phyloP scores from a whole-genome alignment of 2,888 invertebrate genomes.

The Atethmia centrago region DNA sequence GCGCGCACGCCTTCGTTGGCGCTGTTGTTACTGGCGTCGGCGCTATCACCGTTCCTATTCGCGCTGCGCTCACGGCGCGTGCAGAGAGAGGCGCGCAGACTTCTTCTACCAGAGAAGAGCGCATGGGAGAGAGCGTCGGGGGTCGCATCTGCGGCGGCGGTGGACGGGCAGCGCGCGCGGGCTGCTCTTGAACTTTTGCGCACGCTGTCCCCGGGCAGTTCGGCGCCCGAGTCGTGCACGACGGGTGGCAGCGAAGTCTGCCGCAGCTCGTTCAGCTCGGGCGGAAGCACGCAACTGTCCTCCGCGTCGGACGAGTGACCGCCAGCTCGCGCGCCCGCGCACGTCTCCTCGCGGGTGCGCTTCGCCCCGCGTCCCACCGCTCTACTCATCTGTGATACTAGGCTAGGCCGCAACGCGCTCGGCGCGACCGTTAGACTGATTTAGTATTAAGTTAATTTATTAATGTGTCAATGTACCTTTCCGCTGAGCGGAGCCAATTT shows the following conservation, averaged over 20 bases:
- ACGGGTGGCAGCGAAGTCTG: slow-evolving; percentile 88
- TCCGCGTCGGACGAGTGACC: slow-evolving; percentile 91
- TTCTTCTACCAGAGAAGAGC: slow-evolving; percentile 84
- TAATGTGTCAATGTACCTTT: slow-evolving; percentile 89
- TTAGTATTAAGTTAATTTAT: slow-evolving; percentile 89
- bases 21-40: slow-evolving; percentile 91
- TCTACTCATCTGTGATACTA: slow-evolving; percentile 90
- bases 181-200: slow-evolving; percentile 85
- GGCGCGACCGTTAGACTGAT: slow-evolving; percentile 90
- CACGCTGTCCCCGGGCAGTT: slow-evolving; percentile 85
- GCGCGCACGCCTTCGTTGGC: slow-evolving; percentile 88
- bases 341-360: slow-evolving; percentile 77
- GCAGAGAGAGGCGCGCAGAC: slow-evolving; percentile 84
- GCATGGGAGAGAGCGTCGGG: slow-evolving; percentile 90
- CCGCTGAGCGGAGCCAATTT: slow-evolving; percentile 88
- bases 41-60: slow-evolving; percentile 94
- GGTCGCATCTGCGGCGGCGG: slow-evolving; percentile 89
- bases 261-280: slow-evolving; percentile 92
- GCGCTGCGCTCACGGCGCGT: slow-evolving; percentile 94
- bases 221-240: slow-evolving; percentile 79
- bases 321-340: slow-evolving; percentile 75
- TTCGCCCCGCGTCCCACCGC: slow-evolving; percentile 88
- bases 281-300: slow-evolving; percentile 91
- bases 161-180: slow-evolving; percentile 88
- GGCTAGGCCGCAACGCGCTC: slow-evolving; percentile 87